Percentiles rank a stretch among this genome's conserved stretches.
Conservation (phyloP, 92 coral and sea anemone species). For the Actinernus sp. region DNA sequence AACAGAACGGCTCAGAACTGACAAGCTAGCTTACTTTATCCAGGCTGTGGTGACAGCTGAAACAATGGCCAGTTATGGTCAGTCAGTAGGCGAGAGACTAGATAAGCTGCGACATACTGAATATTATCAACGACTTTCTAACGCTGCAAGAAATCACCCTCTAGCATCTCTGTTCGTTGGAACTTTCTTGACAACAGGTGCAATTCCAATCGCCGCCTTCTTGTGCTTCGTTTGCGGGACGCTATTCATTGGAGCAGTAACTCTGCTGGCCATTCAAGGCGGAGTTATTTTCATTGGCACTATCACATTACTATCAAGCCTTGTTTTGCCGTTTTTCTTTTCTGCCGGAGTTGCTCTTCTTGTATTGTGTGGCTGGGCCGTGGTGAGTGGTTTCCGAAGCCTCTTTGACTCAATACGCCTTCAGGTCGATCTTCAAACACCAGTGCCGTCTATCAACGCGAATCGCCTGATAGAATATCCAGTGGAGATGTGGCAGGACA, state of each 20-base stretch:
- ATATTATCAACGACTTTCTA: slow-evolving; percentile 12
- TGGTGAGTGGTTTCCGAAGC: neutral
- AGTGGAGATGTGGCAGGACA: neutral
- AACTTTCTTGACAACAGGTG: slow-evolving; percentile 31
- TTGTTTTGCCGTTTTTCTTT: slow-evolving; percentile 7
- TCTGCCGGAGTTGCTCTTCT: slow-evolving; percentile 17
- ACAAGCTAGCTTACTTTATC: no score
- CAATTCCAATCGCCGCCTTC: slow-evolving; percentile 25
- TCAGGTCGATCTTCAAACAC: neutral
- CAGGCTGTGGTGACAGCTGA: no score
- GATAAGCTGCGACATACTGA: no score
- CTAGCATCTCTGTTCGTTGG: slow-evolving; percentile 27
- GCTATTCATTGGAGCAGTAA: slow-evolving; percentile 2
- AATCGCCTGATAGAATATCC: neutral
- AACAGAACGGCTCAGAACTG: no score
- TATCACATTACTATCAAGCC: slow-evolving; percentile 6
- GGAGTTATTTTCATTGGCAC: slow-evolving; percentile 20
- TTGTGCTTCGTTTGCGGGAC: slow-evolving; percentile 9
- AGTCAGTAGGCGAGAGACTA: no score
- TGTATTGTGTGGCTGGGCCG: neutral
- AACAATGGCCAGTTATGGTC: no score
- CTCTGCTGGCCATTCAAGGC: slow-evolving; percentile 25
- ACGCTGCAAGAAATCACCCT: slow-evolving; percentile 9
- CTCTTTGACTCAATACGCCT: no score
- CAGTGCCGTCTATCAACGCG: neutral